phyloP scores from a whole-genome alignment of 23 tunicate genomes.

The Diplosoma virens region DNA sequence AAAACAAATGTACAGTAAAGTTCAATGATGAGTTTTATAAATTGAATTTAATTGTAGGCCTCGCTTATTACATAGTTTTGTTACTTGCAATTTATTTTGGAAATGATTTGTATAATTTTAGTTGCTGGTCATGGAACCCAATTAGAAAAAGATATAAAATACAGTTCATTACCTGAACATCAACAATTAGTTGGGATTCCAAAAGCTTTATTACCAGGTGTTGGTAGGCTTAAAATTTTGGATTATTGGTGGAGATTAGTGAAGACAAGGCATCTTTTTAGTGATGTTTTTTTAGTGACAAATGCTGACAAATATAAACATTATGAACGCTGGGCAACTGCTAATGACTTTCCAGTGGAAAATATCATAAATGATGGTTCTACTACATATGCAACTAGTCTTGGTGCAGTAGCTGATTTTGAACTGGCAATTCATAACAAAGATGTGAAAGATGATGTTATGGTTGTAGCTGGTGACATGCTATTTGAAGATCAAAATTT shows the following conservation, averaged over 20 bases:
- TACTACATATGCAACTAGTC: slow-evolving; percentile 60
- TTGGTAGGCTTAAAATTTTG: slow-evolving; percentile 59
- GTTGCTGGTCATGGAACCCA: slow-evolving; percentile 89
- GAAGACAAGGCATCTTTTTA: slow-evolving; percentile 72
- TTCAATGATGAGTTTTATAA: not conserved
- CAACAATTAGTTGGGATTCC: slow-evolving; percentile 68
- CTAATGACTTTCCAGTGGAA: slow-evolving; percentile 96
- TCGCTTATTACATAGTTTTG: no score
- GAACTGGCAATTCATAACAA: slow-evolving; percentile 66
- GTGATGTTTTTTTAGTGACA: slow-evolving; percentile 89
- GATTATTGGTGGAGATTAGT: slow-evolving; percentile 93
- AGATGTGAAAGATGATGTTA: slow-evolving; percentile 67
- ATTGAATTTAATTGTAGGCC: not conserved
- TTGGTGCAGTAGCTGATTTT: slow-evolving; percentile 94
- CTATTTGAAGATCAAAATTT: slow-evolving; percentile 91
- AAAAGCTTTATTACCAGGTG: slow-evolving; percentile 83
- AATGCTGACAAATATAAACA: slow-evolving; percentile 95
- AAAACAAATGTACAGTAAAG: no score
- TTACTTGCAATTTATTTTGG: not conserved
- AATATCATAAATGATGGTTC: slow-evolving; percentile 94
- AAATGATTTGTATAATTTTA: slow-evolving; percentile 76
- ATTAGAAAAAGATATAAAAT: slow-evolving; percentile 67
- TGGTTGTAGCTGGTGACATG: slow-evolving; percentile 98
- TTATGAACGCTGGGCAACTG: slow-evolving; percentile 98
- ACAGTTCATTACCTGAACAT: slow-evolving; percentile 2